Conservation (phyloP, 2,113 vertebrate species). For the Otis tarda region DNA sequence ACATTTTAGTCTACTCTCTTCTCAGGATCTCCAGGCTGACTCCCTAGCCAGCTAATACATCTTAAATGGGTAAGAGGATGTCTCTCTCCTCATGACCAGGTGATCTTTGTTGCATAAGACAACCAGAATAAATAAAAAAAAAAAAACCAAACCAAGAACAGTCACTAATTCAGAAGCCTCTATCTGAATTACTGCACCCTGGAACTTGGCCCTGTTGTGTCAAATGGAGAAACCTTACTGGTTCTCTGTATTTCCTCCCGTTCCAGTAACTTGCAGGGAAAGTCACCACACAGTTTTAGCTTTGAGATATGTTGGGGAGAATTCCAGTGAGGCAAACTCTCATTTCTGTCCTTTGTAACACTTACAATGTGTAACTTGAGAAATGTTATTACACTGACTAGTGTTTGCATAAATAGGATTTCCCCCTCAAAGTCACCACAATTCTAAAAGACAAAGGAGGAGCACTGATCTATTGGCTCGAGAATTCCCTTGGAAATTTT, state of each 20-base stretch:
- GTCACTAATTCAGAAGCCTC: not conserved
- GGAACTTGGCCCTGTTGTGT: not conserved
- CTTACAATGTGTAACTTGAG: not conserved
- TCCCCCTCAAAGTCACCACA: not conserved
- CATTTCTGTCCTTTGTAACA: not conserved
- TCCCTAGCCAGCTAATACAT: not conserved
- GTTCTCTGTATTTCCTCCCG: not conserved
- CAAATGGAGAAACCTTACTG: not conserved
- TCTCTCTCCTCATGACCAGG: not conserved
- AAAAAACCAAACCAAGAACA: not conserved
- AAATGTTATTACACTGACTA: not conserved
- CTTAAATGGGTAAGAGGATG: not conserved
- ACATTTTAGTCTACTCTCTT: not conserved
- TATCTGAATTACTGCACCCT: not conserved
- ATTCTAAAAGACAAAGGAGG: not conserved
- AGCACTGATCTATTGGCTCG: fast-evolving
- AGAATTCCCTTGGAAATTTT: not conserved
- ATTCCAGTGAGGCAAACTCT: not conserved
- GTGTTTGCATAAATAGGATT: not conserved
- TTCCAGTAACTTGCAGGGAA: not conserved
- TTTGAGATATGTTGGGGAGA: not conserved
- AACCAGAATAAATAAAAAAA: not conserved
- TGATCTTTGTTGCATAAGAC: not conserved
- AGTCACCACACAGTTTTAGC: not conserved
- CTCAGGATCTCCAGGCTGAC: not conserved